Evolutionary conservation across 2,888 invertebrate species (phyloP), one percentile per base, ranked within the genome.

Genomic region (Scrobipalpa atriplicella): DNA sequence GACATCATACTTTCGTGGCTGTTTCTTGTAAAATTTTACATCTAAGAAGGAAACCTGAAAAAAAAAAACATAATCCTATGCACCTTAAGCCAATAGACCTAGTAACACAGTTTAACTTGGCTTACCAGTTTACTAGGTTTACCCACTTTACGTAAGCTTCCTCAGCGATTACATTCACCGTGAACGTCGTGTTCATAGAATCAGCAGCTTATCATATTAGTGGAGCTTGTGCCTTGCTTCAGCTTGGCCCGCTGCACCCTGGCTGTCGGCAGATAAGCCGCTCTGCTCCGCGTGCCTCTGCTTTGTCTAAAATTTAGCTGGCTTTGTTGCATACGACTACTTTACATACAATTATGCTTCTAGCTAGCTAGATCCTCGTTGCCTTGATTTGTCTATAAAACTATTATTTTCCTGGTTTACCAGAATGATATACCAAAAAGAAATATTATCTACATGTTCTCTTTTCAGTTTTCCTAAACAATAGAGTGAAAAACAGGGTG

Each of bases 211-310:
- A 67, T 67, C 65, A 67, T 61, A 62, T 62, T 73, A 67, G 60
- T 69, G 70, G 73, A 69, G 70, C 74, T 70, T 70, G 62, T 68
- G 69, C 69, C 68, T 67, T 64, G 68, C 70, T 73, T 73, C 64
- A 68, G 67, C 73, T 69, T 71, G 76, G 72, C 69, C 73, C 73
- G 73, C 78, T 77, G 75, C 69, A 72, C 70, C 68, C 84, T 87
- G 87, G 69, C 74, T 76, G 74, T 18, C 73, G 77, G 73, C 72
- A 80, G 87, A 87, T 87, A 87, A 87, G 82, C 81, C 77, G 72
- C 77, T 79, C 29, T 5, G 29, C 29, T 5, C 29, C 29, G 29
- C 29, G 29, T 78, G 75, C 66, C 72, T 36, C 71, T 73, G 73
- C 76, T 84, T 84, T 86, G 84, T 83, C 79, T 82, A 67, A 78